These are phyloP conservation scores for Propsilocerus akamusi DNA, from an alignment of 1,140 invertebrate species.

Conservation along the genomic window DNA sequence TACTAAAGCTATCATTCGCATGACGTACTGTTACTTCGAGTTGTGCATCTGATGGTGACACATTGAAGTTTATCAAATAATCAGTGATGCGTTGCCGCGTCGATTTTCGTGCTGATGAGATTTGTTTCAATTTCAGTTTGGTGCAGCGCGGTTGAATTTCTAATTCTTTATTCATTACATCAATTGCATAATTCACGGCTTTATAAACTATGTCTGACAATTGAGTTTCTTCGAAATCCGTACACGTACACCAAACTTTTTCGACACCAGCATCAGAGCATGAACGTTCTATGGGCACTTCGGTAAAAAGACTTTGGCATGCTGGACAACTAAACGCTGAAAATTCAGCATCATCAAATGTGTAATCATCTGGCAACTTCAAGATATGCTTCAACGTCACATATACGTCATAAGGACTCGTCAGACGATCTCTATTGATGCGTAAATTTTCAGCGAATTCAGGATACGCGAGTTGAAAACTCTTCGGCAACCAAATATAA, in stretches of 20 bases:
- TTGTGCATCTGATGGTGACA: constrained; percentile 26
- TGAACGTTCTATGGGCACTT: constrained; percentile 35
- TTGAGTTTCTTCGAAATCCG: constrained; percentile 20
- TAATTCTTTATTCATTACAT: constrained; percentile 19
- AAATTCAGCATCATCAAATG: constrained; percentile 12
- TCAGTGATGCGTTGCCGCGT: constrained; percentile 15
- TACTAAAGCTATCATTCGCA: constrained; percentile 6
- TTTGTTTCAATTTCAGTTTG: constrained; percentile 24
- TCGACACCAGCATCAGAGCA: constrained; percentile 45
- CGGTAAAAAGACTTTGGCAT: constrained; percentile 41
- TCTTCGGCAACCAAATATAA: constrained; percentile 47
- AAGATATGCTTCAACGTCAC: constrained; percentile 30
- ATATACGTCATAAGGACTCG: constrained; percentile 56
- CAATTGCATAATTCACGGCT: constrained; percentile 25
- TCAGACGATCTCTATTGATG: constrained; percentile 41
- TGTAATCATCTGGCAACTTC: constrained; percentile 19
- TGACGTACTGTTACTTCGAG: constrained; percentile 31
- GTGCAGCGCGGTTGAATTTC: constrained; percentile 26
- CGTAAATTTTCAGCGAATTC: constrained; percentile 34
- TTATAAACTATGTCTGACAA: constrained; percentile 18
- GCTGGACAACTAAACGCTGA: constrained; percentile 23
- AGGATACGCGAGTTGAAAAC: constrained; percentile 35
- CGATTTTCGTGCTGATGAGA: constrained; percentile 18
- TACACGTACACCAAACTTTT: constrained; percentile 54
- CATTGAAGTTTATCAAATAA: constrained; percentile 27